Evolutionary conservation across 2,797 vertebrate species (phyloP), one percentile per base, ranked within the genome.

Genomic region (Malacoctenus gilli): DNA sequence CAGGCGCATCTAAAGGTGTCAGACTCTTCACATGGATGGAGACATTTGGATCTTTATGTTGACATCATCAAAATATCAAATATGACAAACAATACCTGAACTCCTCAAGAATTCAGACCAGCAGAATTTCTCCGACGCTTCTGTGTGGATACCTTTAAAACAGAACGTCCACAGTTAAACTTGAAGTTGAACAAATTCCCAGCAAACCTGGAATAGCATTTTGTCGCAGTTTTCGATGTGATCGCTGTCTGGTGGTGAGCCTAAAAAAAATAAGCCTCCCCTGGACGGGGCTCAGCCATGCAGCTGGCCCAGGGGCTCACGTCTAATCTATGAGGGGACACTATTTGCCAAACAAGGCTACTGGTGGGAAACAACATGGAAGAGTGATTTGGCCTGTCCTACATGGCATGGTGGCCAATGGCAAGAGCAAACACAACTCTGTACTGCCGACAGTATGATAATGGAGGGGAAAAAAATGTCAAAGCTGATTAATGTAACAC

Each of bases 21-120:
- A n/a, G n/a, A n/a, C n/a, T n/a, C n/a, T n/a, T n/a, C n/a, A n/a
- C n/a, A n/a, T n/a, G n/a, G n/a, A n/a, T n/a, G n/a, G n/a, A n/a
- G n/a, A n/a, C n/a, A n/a, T n/a, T n/a, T n/a, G n/a, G n/a, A n/a
- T n/a, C n/a, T n/a, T n/a, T n/a, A n/a, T n/a, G n/a, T n/a, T n/a
- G n/a, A n/a, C n/a, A n/a, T n/a, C n/a, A n/a, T n/a, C n/a, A n/a
- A n/a, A n/a, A n/a, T n/a, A n/a, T n/a, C n/a, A n/a, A n/a, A n/a
- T n/a, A n/a, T n/a, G n/a, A n/a, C n/a, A n/a, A n/a, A n/a, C n/a
- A n/a, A 80, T 91, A 98, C 97, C 96, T 94, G 93, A 82, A 11
- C 68, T 87, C 63, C 75, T 90, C 31, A 98, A 87, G 80, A 96
- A 99, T 55, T 83, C 69, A 16, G 63, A 55, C 94, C 94, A 98